Evolutionary conservation across 2,797 vertebrate species (phyloP), one percentile per base, ranked within the genome.

Genomic region (Avahi laniger): DNA sequence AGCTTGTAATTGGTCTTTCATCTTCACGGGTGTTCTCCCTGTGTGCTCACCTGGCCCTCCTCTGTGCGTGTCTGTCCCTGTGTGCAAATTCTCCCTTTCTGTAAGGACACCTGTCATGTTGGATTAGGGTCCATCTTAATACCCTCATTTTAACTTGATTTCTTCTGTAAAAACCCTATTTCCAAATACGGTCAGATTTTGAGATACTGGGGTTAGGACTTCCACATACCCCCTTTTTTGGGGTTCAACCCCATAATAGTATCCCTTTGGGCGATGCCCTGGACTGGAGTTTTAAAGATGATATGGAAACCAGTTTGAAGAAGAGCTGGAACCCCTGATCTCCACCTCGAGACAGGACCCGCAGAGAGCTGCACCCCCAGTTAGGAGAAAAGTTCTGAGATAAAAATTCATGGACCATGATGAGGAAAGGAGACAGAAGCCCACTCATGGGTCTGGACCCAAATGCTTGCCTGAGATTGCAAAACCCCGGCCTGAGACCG

Each of bases 371-470:
- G 5, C 5, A 85, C 4, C 0, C 35, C 72, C 52, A 2, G 12
- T 50, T 50, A 48, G 70, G 50, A 0, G 1, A 26, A 72, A 76
- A 2, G 24, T 18, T 63, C 43, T 52, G 26, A 26, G 33, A 26
- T 30, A 67, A 88, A 43, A 41, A 2, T 13, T 7, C 33, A 48
- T 9, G 38, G 20, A 54, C 26, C 24, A 35, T 3, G 9, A 11
- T 54, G 35, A 26, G 22, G 10, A 14, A 38, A 70, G 46, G 46
- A 50, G 15, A 24, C 13, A 69, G 28, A 70, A 48, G 14, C 17
- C 14, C 1, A 0, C 17, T 52, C 26, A 7, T 0, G 9, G 30
- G 12, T 24, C 4, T 57, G 26, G 22, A 43, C 22, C 41, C 41
- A 18, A 48, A 35, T 4, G 24, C 61, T 72, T 48, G 17, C 35